Evolutionary conservation across 2,888 invertebrate species (phyloP), one percentile per base, ranked within the genome.

Genomic region (Acleris sparsana): DNA sequence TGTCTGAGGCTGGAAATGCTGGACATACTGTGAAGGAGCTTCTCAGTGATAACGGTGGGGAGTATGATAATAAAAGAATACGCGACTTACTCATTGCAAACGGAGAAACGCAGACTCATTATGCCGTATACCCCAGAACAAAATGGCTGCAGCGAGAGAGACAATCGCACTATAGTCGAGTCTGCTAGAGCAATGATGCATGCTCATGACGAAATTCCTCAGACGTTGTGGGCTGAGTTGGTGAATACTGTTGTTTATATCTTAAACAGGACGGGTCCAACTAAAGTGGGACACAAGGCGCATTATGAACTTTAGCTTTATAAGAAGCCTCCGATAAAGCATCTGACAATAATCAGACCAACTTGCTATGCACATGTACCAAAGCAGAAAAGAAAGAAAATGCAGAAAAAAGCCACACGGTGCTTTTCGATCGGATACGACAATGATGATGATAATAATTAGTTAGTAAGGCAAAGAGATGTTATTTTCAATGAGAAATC

Each of bases 141-240:
- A n/a, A 18, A 48, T 29, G 57, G 29, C 11, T 57, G 48, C 7
- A 48, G 53, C 33, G 53, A 57, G n/a, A 25, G 57, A 0, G 57
- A 48, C 3, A 33, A 48, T 18, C 57, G 33, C 33, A 33, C 33
- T 9, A 33, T 33, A 9, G 48, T 18, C 11, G 58, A 63, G 44
- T 7, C 13, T 5, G 52, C 43, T 17, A 53, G 65, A 39, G 20
- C 55, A 5, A n/a, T 62, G 5, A 66, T 57, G 66, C 52, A 66
- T 22, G 53, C 55, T 2, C 53, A 53, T 48, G 55, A 39, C 2
- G 60, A 55, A 4, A 16, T 65, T 13, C 65, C 65, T 44, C 53
- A 53, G 55, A 17, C 17, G 2, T 43, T 65, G 16, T 65, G 66
- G 61, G 53, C 65, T 11, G 65, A 65, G n/a, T 33, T 65, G 18